phyloP scores from a whole-genome alignment of 2,113 vertebrate genomes.

The Saimiri boliviensis region DNA sequence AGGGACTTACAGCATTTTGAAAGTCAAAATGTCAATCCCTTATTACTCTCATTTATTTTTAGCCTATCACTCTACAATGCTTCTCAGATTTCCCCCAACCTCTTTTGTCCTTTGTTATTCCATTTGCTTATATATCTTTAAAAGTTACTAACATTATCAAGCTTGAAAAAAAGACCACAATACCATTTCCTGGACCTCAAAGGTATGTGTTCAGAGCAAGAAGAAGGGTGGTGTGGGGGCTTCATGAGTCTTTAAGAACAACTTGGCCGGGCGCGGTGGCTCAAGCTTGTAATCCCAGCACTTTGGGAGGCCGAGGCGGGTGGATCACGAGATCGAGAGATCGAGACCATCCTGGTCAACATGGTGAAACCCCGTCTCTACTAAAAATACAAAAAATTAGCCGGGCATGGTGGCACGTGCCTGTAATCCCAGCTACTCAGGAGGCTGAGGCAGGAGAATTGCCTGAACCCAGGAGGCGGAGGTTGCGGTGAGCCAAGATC shows the following conservation, averaged over 20 bases:
- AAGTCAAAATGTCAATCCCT: background rate
- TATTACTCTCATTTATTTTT: background rate
- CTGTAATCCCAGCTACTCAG: no score
- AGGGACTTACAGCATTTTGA: background rate
- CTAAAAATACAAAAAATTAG: no score
- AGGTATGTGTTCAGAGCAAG: background rate
- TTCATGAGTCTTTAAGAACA: background rate
- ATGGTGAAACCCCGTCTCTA: no score
- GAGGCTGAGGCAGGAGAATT: no score
- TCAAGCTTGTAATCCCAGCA: no score
- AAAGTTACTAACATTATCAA: background rate
- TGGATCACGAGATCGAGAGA: no score
- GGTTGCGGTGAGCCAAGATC: no score
- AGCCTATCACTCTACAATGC: background rate
- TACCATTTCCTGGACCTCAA: background rate
- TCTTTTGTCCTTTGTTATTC: background rate
- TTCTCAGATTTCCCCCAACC: background rate
- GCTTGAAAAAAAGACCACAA: background rate
- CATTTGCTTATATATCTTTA: background rate
- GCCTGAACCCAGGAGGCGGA: no score
- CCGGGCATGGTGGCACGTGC: no score
- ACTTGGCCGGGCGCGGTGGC: no score
- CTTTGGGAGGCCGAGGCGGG: no score
- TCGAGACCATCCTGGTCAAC: no score
- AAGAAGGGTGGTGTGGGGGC: background rate